Evolutionary conservation across 2,113 vertebrate species (phyloP).

Genomic region (Oryctolagus cuniculus): mOryCun1.1 NC_091445.1:37156501-37157000

Average conservation of each 20-base stretch:
- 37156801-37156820: no score
- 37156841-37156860: no score
- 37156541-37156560: slow-evolving; percentile 77
- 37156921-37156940: no score
- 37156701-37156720: not conserved
- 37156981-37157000: no score
- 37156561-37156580: slow-evolving; percentile 59
- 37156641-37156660: not conserved
- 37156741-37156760: not conserved
- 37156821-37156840: no score
- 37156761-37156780: no score
- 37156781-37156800: no score
- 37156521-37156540: slow-evolving; percentile 75
- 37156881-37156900: no score
- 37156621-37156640: slow-evolving; percentile 89
- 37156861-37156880: no score
- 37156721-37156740: not conserved
- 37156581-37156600: slow-evolving; percentile 87
- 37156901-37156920: no score
- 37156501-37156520: slow-evolving; percentile 86
- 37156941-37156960: no score
- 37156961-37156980: no score
- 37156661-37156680: rapidly evolving
- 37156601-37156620: slow-evolving; percentile 94
- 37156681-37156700: not conserved